Base-by-base conservation (phyloP, 2,888 invertebrate genomes). In the Mycalesis mineus region DNA sequence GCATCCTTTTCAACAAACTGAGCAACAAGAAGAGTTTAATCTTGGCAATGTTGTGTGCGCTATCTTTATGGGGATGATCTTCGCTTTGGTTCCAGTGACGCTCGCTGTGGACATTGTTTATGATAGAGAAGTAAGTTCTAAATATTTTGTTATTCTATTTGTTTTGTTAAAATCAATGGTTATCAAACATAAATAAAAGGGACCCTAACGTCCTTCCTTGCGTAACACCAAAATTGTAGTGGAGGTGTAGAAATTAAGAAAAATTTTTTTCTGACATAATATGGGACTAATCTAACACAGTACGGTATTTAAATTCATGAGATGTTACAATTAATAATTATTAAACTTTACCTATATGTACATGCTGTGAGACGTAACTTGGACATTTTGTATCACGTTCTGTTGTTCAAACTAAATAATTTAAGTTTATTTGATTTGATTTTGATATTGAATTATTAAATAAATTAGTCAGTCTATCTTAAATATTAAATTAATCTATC, bases 81-180 rank as follows among this genome's bases (percentile, higher is more conserved):
- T 96, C 70, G 93, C 95, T 0, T 79, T 95, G 56, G 92, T 96
- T 13, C 94, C 96, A 0, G 93, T 95, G 29, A 94, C 94, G 29
- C 84, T 96, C 69, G 95, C 94, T 0, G 92, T 95, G 6, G 95
- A 95, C 67, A 93, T 96, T 81, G 96, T 96, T 0, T 93, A 94
- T 73, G 96, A 96, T 79, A 90, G 96, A 75, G 95, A 96, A 92
- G 96, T 96, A 73, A 78, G 80, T 8, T 6, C 17, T 13, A 13
- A 2, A 5, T 49, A 13, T 28, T 49, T 3, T 28, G 1, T 33
- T 5, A 22, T 15, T 28, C 3, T n/a, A 40, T 7, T 11, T 15
- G 11, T 15, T 11, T 28, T 9, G 13, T n/a, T 41, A 40, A 29
- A 17, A 8, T 41, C n/a, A 22, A 28, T 29, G 6, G 4, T 31